These are phyloP conservation scores for Villa cingulata DNA, from an alignment of 2,888 invertebrate genomes.

Conservation along the genomic window DNA sequence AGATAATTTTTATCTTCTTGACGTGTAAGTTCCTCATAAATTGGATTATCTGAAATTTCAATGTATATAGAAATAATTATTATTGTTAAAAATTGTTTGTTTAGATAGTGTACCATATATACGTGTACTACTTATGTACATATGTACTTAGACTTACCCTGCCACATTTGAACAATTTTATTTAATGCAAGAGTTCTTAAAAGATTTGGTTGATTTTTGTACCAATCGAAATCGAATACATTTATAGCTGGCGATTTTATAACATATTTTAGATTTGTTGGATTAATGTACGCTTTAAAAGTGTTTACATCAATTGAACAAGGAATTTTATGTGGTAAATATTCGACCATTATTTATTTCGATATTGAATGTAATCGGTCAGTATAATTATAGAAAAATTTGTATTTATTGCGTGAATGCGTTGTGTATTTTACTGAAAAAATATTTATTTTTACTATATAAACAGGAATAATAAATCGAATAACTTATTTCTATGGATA, in stretches of 20 bases:
- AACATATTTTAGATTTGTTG: conserved; percentile 3
- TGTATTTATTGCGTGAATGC: too few species aligned
- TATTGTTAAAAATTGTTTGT: background rate
- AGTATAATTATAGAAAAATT: too few species aligned
- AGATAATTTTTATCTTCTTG: conserved; percentile 32
- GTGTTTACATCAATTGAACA: conserved; percentile 30
- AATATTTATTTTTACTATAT: too few species aligned
- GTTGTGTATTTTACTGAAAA: too few species aligned
- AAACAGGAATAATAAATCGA: too few species aligned
- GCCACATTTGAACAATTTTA: conserved; percentile 29
- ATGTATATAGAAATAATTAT: background rate
- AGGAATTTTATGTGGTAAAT: conserved; percentile 14
- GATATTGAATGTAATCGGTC: too few species aligned
- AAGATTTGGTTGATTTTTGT: conserved; percentile 24
- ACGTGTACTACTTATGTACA: too few species aligned
- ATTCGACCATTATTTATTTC: too few species aligned
- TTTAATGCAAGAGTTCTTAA: conserved; percentile 30
- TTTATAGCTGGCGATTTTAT: conserved; percentile 7
- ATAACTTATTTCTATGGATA: too few species aligned
- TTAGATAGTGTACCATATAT: too few species aligned
- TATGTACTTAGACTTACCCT: conserved; percentile 23
- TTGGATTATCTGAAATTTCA: conserved; percentile 24
- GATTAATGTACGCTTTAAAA: conserved; percentile 26
- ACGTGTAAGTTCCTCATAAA: conserved; percentile 23
- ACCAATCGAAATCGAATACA: conserved; percentile 18